Percentiles rank a stretch among this genome's conserved stretches.
Evolutionary conservation across 1,140 invertebrate species (phyloP).

Genomic region (Bombus waltoni): DNA sequence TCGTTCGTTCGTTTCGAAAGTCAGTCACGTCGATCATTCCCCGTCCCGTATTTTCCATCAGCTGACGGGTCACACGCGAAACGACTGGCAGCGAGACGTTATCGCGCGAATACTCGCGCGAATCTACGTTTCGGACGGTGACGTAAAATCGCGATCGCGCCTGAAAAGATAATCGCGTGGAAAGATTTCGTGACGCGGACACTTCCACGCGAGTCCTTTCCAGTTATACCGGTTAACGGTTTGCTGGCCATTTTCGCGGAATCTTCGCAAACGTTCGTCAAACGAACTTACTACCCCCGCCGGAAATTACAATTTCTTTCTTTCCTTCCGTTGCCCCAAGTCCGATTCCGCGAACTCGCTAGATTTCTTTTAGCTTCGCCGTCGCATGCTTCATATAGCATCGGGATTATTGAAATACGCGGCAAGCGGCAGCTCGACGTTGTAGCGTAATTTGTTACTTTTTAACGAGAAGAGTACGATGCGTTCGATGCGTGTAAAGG

Average conservation of each 20-base stretch:
- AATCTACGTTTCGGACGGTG: neutral
- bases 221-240: neutral
- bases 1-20: conserved; percentile 39
- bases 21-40: conserved; percentile 50
- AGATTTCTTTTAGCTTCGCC: neutral
- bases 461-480: too few relatives aligned
- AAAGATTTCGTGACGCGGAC: neutral
- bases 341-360: neutral
- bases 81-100: neutral
- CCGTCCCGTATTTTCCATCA: conserved; percentile 34
- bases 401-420: neutral
- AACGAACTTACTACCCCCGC: neutral
- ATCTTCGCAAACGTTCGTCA: neutral
- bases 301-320: neutral
- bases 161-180: neutral
- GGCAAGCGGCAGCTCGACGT: too few relatives aligned
- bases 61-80: conserved; percentile 29
- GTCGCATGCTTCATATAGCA: neutral
- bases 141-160: too few relatives aligned
- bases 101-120: neutral
- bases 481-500: too few relatives aligned
- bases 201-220: neutral
- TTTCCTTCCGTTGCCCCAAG: neutral
- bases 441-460: too few relatives aligned
- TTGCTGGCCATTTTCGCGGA: neutral